Evolutionary conservation across 2,888 invertebrate species (phyloP).

Genomic region (Anticlea derivata): DNA sequence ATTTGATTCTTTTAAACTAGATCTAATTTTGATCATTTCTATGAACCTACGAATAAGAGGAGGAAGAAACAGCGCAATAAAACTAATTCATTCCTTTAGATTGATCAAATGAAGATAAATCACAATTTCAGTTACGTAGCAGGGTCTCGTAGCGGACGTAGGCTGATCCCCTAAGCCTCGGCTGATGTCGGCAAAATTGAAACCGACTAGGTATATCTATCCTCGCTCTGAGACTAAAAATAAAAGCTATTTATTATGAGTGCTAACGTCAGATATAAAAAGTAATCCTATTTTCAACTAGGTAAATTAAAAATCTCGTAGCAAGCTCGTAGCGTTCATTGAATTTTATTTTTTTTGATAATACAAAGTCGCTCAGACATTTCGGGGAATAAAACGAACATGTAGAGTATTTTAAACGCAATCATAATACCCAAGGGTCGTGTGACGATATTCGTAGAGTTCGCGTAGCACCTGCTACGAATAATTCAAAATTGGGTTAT

Average conservation of each 20-base stretch:
- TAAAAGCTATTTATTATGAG: too few relatives aligned
- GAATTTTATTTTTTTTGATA: conserved; percentile 21
- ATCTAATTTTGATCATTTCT: too few relatives aligned
- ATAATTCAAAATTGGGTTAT: background rate
- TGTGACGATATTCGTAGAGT: conserved; percentile 2
- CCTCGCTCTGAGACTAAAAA: background rate
- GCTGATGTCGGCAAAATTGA: conserved; percentile 29
- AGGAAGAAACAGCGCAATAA: background rate
- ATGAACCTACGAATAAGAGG: too few relatives aligned
- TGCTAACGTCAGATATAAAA: too few relatives aligned
- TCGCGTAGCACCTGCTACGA: conserved; percentile 21
- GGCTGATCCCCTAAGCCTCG: conserved; percentile 27
- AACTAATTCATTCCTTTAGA: conserved; percentile 6
- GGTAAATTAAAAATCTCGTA: too few relatives aligned
- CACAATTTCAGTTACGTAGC: conserved; percentile 16
- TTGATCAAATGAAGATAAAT: conserved; percentile 13
- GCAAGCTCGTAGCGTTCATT: conserved; percentile 9
- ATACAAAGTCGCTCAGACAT: conserved; percentile 14
- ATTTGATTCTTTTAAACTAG: too few relatives aligned
- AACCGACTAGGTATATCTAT: conserved; percentile 13
- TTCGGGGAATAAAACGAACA: conserved; percentile 13
- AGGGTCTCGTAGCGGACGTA: conserved; percentile 21
- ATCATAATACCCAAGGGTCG: background rate
- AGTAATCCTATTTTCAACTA: too few relatives aligned
- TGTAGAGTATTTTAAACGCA: background rate